Evolutionary conservation across 2,797 vertebrate species (phyloP), one percentile per base, ranked within the genome.

Genomic region (Hydrophis major): DNA sequence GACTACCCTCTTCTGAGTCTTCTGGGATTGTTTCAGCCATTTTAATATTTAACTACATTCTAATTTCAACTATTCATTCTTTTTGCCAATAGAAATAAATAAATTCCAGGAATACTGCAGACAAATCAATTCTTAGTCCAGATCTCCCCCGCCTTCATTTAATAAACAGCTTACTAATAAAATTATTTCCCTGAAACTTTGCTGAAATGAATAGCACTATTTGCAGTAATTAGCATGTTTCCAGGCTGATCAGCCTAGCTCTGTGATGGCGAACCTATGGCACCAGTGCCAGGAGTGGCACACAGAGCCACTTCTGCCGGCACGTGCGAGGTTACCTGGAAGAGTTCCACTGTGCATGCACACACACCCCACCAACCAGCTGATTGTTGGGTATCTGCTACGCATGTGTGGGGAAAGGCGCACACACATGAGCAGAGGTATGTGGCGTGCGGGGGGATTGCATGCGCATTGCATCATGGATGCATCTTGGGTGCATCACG

Each of bases 31-130:
- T 89, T 61, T 92, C 59, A 92, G 42, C 69, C 83, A 55, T 89
- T 89, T 86, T 61, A 92, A 89, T 55, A 89, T 89, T 92, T 92
- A 89, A 89, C n/a, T 83, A 86, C 59, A 61, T 63, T 89, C 74
- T 61, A 47, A 61, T 63, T 89, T 89, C 74, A 92, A 86, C 89
- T 59, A 78, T 89, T 88, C 37, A 78, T 20, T 92, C 22, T 47
- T 91, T 74, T 88, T 88, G 37, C n/a, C 55, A 88, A 74, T 89
- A 78, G 60, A 78, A 89, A 87, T 55, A 83, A n/a, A 87, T 50
- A 12, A n/a, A 88, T 92, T 92, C 69, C 69, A 27, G 69, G 47
- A 92, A 63, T 61, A 11, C 37, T 32, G 74, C 47, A 50, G 56
- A 18, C 4, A 61, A 55, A 89, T 86, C 50, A 20, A 86, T 89